These are phyloP conservation scores for Scrobipalpa atriplicella DNA, from an alignment of 2,888 invertebrate species.

Conservation along the genomic window DNA sequence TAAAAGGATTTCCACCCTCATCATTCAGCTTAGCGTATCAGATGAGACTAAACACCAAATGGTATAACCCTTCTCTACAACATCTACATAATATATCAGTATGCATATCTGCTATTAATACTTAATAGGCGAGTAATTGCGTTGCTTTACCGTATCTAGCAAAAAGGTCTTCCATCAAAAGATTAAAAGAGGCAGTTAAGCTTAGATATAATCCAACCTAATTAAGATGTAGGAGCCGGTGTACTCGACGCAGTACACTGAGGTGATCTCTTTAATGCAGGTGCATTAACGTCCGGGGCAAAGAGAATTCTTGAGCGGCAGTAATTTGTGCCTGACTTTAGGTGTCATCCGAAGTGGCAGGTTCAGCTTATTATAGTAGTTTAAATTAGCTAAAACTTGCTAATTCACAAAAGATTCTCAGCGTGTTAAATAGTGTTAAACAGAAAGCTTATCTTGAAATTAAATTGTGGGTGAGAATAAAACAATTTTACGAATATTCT, in stretches of 20 bases:
- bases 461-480: too few relatives aligned
- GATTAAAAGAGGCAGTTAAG: conserved; percentile 56
- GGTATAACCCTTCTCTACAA: conserved; percentile 53
- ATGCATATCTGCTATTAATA: conserved; percentile 50
- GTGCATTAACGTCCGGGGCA: conserved; percentile 51
- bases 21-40: conserved; percentile 42
- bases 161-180: conserved; percentile 49
- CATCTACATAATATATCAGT: conserved; percentile 38
- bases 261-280: conserved; percentile 50
- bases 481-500: too few relatives aligned
- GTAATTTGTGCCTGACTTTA: conserved; percentile 25
- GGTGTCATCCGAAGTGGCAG: conserved; percentile 3
- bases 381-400: not conserved
- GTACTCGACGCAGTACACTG: conserved; percentile 33
- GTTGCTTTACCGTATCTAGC: conserved; percentile 42
- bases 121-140: conserved; percentile 60
- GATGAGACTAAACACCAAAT: conserved; percentile 45
- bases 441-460: not conserved
- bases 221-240: conserved; percentile 48
- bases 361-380: conserved; percentile 1
- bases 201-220: conserved; percentile 46
- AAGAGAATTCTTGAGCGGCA: conserved; percentile 51
- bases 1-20: conserved; percentile 41
- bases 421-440: too few relatives aligned
- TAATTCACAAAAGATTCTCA: not conserved